phyloP scores from a whole-genome alignment of 2,113 vertebrate genomes.

The Mormyrus lacerda region DNA sequence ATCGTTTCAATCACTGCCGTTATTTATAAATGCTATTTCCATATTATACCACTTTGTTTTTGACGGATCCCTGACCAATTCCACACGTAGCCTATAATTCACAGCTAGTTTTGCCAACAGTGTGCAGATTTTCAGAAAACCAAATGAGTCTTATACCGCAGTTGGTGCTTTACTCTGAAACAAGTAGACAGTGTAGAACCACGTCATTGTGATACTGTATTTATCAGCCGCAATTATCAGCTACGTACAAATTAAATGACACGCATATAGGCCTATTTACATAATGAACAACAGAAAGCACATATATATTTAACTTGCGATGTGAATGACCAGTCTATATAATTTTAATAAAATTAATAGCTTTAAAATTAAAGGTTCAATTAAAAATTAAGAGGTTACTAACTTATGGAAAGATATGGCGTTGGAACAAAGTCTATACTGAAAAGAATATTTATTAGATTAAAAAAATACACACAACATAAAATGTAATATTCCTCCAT shows the following conservation, averaged over 20 bases:
- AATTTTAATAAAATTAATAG: background rate
- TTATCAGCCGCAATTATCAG: slow-evolving; percentile 47
- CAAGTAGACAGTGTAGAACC: background rate
- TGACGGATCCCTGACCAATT: background rate
- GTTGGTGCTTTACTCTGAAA: background rate
- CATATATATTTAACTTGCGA: background rate
- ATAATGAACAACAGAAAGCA: slow-evolving; percentile 29
- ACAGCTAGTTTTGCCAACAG: background rate
- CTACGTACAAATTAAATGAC: slow-evolving; percentile 46
- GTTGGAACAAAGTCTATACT: background rate
- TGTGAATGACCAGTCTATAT: background rate
- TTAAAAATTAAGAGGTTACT: background rate
- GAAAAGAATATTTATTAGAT: slow-evolving; percentile 2
- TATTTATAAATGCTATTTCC: background rate
- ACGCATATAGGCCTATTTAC: slow-evolving; percentile 42
- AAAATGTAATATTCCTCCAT: background rate
- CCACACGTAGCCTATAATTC: background rate
- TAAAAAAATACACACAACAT: background rate
- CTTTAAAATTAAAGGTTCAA: slow-evolving; percentile 6
- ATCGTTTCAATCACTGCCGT: background rate
- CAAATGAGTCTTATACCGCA: background rate
- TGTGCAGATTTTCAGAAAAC: background rate
- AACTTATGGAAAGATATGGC: too few species aligned
- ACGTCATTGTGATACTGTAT: slow-evolving; percentile 42
- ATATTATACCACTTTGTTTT: background rate